phyloP scores from a whole-genome alignment of 1,140 invertebrate species.

The Drosophila takahashii region DNA sequence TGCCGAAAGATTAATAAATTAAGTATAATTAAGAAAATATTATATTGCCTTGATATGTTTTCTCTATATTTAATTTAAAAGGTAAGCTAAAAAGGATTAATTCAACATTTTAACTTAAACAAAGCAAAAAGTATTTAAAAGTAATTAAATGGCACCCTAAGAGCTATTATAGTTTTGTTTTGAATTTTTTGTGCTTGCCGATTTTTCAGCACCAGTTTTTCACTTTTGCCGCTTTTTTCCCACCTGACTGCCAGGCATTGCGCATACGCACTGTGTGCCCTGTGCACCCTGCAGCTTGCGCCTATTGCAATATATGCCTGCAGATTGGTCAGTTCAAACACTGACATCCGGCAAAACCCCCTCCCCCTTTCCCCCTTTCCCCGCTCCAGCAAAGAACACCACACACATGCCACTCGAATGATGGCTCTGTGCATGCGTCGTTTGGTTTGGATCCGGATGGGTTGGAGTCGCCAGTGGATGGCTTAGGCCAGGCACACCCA shows the following conservation, averaged over 20 bases:
- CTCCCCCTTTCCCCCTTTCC: background rate
- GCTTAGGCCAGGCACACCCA: slow-evolving; percentile 25
- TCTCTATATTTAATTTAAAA: no score
- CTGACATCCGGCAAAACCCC: slow-evolving; percentile 12
- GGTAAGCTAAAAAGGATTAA: no score
- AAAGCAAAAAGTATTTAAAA: background rate
- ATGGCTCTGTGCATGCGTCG: slow-evolving; percentile 54
- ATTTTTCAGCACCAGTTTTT: background rate
- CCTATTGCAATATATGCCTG: slow-evolving; percentile 78
- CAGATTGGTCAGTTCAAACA: slow-evolving; percentile 71
- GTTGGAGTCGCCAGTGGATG: slow-evolving; percentile 8
- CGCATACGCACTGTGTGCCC: slow-evolving; percentile 74
- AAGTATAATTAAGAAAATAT: no score
- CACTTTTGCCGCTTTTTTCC: background rate
- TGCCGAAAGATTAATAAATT: no score
- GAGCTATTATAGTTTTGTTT: background rate
- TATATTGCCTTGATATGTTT: no score
- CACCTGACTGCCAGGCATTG: slow-evolving; percentile 52
- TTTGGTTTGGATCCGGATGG: slow-evolving; percentile 16
- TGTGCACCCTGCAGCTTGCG: slow-evolving; percentile 49
- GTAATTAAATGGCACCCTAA: background rate
- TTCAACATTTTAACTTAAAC: no score
- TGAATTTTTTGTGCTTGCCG: background rate
- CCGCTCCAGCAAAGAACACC: background rate
- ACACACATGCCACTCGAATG: slow-evolving; percentile 22